These are phyloP conservation scores for Sebastes goodei DNA, from an alignment of 2,797 vertebrate genomes.

Conservation along the genomic window DNA sequence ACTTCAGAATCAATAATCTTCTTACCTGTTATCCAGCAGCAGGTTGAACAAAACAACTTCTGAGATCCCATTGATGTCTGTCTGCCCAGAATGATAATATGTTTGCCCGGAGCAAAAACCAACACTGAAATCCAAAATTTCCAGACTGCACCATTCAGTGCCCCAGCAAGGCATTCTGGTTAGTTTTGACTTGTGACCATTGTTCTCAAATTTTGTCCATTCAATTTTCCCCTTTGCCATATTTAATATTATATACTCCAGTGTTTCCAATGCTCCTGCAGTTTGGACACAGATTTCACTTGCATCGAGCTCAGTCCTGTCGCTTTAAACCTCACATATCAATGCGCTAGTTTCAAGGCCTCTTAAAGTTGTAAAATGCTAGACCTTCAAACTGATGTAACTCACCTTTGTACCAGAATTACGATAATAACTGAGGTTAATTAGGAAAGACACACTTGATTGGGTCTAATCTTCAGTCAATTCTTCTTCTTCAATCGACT, in stretches of 20 bases:
- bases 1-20: not conserved
- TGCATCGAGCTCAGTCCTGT: not conserved
- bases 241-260: not conserved
- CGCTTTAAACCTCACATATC: not conserved
- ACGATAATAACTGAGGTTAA: not conserved
- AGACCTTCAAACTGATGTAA: not conserved
- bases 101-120: not conserved
- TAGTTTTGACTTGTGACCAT: not conserved
- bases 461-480: not conserved
- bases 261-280: not conserved
- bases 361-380: not conserved
- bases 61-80: not conserved
- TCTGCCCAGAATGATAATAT: not conserved
- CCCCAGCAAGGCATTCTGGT: not conserved
- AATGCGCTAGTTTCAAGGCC: not conserved
- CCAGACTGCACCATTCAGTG: not conserved
- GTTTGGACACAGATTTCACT: not conserved
- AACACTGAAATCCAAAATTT: not conserved
- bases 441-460: not conserved
- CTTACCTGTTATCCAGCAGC: not conserved
- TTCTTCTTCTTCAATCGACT: too few species aligned
- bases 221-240: not conserved
- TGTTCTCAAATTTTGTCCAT: not conserved
- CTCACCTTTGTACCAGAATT: not conserved
- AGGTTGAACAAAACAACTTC: not conserved